phyloP scores from a whole-genome alignment of 2,113 vertebrate genomes.

The Pheucticus melanocephalus region DNA sequence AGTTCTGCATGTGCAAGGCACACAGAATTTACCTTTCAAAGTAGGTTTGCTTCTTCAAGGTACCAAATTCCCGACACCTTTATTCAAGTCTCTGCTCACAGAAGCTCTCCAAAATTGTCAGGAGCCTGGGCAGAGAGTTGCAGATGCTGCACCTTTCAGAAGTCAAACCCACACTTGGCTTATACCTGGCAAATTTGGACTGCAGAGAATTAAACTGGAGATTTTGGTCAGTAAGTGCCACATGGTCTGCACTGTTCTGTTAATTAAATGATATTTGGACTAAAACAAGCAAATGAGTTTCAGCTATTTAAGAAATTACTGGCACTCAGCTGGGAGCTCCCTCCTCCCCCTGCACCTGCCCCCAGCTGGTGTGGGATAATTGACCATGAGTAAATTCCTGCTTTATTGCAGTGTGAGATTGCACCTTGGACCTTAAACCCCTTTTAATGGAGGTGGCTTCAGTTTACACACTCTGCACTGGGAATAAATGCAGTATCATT shows the following conservation, averaged over 20 bases:
- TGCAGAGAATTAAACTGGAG: neutral
- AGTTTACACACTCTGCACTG: neutral
- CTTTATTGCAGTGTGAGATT: neutral
- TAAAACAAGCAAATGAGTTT: constrained; percentile 26
- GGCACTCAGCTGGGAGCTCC: neutral
- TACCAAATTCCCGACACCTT: neutral
- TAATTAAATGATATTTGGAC: constrained; percentile 21
- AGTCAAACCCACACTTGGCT: neutral
- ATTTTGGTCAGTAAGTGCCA: neutral
- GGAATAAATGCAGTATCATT: neutral
- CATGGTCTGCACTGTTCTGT: neutral
- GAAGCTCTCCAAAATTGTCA: neutral
- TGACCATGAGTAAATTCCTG: neutral
- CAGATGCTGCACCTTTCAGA: neutral
- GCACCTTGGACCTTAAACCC: neutral
- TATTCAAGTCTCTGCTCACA: neutral
- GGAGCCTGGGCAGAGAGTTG: neutral
- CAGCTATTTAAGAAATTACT: constrained; percentile 15
- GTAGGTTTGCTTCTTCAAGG: neutral
- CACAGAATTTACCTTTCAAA: constrained; percentile 15
- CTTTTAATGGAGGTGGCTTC: neutral
- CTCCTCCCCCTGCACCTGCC: neutral
- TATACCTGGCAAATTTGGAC: neutral
- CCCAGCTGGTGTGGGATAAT: neutral
- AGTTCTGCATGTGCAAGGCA: neutral